A percentile compares a stretch with the other conserved stretches of the same genome.
Evolutionary conservation across 1,140 invertebrate species (phyloP).

Genomic region (Gonioctena quinquepunctata): DNA sequence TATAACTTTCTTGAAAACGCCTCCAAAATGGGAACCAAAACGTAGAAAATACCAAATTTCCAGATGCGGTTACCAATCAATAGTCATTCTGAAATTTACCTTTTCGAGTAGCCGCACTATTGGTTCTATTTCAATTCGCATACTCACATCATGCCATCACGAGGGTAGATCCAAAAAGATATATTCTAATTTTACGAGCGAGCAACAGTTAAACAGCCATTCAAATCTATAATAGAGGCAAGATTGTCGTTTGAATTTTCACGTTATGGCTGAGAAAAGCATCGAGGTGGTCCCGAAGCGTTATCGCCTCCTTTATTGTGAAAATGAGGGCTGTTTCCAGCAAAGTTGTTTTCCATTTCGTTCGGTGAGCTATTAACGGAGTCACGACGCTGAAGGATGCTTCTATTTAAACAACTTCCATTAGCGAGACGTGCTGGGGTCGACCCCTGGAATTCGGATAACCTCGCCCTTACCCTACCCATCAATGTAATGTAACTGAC

Average conservation of each 20-base stretch:
- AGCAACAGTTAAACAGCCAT: not conserved
- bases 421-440: slow-evolving; percentile 37
- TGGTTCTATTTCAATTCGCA: too few relatives aligned
- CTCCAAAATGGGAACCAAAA: too few relatives aligned
- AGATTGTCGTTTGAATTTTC: slow-evolving; percentile 11
- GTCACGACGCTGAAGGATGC: slow-evolving; percentile 49
- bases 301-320: slow-evolving; percentile 36
- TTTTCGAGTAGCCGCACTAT: too few relatives aligned
- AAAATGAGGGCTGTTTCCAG: slow-evolving; percentile 36
- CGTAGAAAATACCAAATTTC: too few relatives aligned
- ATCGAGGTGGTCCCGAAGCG: slow-evolving; percentile 17
- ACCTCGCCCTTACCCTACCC: slow-evolving; percentile 24
- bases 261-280: not conserved
- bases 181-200: not conserved
- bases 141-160: too few relatives aligned
- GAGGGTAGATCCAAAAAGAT: too few relatives aligned
- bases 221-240: slow-evolving; percentile 10
- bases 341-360: slow-evolving; percentile 52
- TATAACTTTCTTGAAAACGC: too few relatives aligned
- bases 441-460: slow-evolving; percentile 29
- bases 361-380: slow-evolving; percentile 50
- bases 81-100: too few relatives aligned
- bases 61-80: too few relatives aligned
- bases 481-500: slow-evolving; percentile 21
- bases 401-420: slow-evolving; percentile 53